phyloP scores from a whole-genome alignment of 1,140 invertebrate species.

The Drosophila auraria region DNA sequence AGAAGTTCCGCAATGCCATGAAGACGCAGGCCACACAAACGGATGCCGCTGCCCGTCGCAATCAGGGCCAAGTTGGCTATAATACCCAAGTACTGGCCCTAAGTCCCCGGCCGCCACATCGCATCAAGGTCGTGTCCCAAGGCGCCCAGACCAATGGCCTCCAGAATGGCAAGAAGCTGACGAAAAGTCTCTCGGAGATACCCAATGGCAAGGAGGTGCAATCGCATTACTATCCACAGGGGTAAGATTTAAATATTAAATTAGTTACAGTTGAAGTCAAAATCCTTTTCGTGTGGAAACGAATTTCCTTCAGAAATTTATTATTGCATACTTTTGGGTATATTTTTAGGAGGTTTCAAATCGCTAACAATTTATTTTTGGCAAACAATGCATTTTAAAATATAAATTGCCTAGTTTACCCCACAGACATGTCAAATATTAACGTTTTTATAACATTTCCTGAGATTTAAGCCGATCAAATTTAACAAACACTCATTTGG shows the following conservation, averaged over 20 bases:
- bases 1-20: conserved; percentile 93
- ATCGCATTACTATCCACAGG: conserved; percentile 51
- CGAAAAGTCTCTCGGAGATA: conserved; percentile 94
- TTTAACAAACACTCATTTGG: too few relatives aligned
- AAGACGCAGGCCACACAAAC: conserved; percentile 97
- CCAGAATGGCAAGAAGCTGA: conserved; percentile 89
- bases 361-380: too few relatives aligned
- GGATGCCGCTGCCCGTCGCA: conserved; percentile 88
- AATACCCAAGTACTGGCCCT: conserved; percentile 90
- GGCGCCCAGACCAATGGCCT: conserved; percentile 94
- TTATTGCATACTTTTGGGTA: too few relatives aligned
- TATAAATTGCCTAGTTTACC: too few relatives aligned
- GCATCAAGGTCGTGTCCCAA: conserved; percentile 95
- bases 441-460: too few relatives aligned
- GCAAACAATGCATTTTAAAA: too few relatives aligned
- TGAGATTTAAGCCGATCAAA: too few relatives aligned
- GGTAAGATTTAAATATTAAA: conserved; percentile 31
- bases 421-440: too few relatives aligned
- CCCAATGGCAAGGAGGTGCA: conserved; percentile 71
- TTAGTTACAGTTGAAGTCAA: neutral
- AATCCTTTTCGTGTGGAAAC: neutral
- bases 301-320: neutral
- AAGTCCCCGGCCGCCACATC: conserved; percentile 90
- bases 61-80: conserved; percentile 86
- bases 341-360: too few relatives aligned